A percentile compares a stretch with the other conserved stretches of the same genome.
Conservation (phyloP, 2,888 invertebrate species). For the Ceraclea dissimilis region DNA sequence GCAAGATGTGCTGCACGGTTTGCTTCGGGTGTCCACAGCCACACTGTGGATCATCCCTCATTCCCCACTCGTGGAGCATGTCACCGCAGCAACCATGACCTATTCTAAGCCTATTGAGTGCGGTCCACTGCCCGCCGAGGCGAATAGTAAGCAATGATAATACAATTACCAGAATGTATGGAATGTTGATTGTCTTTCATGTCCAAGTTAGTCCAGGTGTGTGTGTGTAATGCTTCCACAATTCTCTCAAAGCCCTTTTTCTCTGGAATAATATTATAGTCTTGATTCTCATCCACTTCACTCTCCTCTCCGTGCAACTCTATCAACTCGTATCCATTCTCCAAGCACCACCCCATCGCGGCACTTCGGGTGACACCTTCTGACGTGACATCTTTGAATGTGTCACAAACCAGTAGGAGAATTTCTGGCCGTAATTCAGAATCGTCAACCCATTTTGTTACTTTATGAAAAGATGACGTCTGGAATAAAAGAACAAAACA, state of each 20-base stretch:
- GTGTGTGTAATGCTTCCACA: conserved; percentile 61
- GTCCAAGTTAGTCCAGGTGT: conserved; percentile 62
- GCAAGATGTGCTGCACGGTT: no score
- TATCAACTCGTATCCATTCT: conserved; percentile 60
- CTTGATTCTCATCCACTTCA: conserved; percentile 28
- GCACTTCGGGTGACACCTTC: conserved; percentile 31
- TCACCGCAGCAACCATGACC: no score
- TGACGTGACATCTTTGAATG: conserved; percentile 38
- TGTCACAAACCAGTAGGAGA: conserved; percentile 50
- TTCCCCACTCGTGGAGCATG: no score
- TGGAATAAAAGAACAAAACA: conserved; percentile 12
- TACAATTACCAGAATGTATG: not conserved
- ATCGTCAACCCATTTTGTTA: conserved; percentile 31
- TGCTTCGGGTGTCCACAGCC: no score
- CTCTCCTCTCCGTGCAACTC: conserved; percentile 42
- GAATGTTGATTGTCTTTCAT: conserved; percentile 39
- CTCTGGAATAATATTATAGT: conserved; percentile 46
- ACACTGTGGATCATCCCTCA: no score
- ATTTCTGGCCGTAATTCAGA: conserved; percentile 40
- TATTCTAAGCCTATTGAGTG: no score
- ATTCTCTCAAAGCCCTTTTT: conserved; percentile 59
- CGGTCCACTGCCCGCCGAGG: no score
- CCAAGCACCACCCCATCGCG: conserved; percentile 59
- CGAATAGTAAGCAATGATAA: no score
- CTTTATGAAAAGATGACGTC: conserved; percentile 30